phyloP scores from a whole-genome alignment of 1,140 invertebrate genomes.

The Antheraea mylitta region DNA sequence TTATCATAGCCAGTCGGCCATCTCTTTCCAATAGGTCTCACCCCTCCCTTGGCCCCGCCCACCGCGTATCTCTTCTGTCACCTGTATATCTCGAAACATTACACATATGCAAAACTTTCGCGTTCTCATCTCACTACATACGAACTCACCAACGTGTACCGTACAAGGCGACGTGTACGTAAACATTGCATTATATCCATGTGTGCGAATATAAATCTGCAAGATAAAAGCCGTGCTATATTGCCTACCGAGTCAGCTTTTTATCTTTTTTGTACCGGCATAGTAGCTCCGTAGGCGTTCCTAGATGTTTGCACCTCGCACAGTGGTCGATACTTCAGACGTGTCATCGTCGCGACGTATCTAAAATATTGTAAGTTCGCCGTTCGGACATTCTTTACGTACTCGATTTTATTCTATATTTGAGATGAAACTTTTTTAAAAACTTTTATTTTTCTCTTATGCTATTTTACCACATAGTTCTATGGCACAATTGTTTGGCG shows the following conservation, averaged over 20 bases:
- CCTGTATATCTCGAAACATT: conserved; percentile 77
- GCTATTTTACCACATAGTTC: too few species aligned
- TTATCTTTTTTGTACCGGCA: conserved; percentile 59
- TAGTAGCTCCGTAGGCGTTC: conserved; percentile 61
- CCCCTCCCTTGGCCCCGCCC: conserved; percentile 70
- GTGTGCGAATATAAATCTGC: conserved; percentile 68
- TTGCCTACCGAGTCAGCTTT: conserved; percentile 49
- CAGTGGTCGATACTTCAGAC: conserved; percentile 73
- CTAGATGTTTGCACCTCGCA: conserved; percentile 75
- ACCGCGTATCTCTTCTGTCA: conserved; percentile 73
- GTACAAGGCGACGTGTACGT: conserved; percentile 12
- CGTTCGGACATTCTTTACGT: not conserved
- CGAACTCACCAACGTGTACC: conserved; percentile 23
- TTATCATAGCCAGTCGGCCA: conserved; percentile 76
- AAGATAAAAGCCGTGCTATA: conserved; percentile 76
- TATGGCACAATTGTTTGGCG: too few species aligned
- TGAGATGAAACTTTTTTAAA: not conserved
- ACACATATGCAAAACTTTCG: conserved; percentile 78
- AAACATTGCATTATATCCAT: conserved; percentile 20
- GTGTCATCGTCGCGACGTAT: conserved; percentile 65
- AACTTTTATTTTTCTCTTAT: not conserved
- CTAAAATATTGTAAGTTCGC: conserved; percentile 46
- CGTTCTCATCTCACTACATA: conserved; percentile 57
- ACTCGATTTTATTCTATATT: not conserved
- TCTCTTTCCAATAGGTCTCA: conserved; percentile 76